Evolutionary conservation across 2,113 vertebrate genomes (phyloP).

Genomic region (Hemicordylus capensis): DNA sequence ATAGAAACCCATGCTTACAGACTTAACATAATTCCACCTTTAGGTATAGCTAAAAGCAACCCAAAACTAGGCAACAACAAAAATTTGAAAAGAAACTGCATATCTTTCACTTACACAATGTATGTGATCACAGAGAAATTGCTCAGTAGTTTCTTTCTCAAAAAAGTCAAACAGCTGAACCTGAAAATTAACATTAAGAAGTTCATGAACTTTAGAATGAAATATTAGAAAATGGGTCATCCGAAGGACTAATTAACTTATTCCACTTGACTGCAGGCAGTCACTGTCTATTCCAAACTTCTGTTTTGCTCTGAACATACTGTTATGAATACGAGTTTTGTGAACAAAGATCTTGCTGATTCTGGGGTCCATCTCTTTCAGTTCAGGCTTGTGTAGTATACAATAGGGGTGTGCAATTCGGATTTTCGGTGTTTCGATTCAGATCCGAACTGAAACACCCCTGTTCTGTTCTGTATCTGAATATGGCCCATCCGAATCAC

Average conservation of each 20-base stretch:
- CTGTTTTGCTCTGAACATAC: not conserved
- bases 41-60: not conserved
- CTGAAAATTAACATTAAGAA: constrained; percentile 62
- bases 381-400: not conserved
- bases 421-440: no score
- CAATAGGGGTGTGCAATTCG: no score
- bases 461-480: no score
- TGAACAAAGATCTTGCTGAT: not conserved
- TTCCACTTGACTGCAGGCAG: not conserved
- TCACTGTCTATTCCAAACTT: not conserved
- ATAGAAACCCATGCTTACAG: not conserved
- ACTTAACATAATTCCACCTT: not conserved
- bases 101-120: constrained; percentile 77
- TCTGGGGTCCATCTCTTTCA: not conserved
- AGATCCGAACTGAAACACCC: no score
- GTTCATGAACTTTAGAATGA: not conserved
- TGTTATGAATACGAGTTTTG: not conserved
- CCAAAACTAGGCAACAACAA: not conserved
- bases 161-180: constrained; percentile 84
- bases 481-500: no score
- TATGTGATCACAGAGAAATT: constrained; percentile 83
- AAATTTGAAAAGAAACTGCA: constrained; percentile 8
- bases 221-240: not conserved
- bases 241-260: not conserved
- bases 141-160: constrained; percentile 75